Conservation (phyloP, 2,888 invertebrate genomes). For the Machimus rusticus region DNA sequence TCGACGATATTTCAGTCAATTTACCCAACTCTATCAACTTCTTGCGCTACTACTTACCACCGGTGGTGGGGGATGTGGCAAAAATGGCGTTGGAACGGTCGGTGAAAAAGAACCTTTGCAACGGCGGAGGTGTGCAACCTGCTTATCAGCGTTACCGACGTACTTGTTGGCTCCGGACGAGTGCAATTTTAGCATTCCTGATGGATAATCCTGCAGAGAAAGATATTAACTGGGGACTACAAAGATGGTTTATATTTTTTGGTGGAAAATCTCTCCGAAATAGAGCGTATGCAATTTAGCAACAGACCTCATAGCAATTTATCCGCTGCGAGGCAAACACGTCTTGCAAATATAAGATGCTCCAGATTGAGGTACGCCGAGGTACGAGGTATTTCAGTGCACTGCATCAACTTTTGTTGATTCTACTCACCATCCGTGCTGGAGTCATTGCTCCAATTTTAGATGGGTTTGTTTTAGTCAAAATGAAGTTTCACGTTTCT, state of each 20-base stretch:
- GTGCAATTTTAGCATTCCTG: neutral
- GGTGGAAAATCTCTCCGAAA: neutral
- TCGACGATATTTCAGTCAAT: slow-evolving; percentile 15
- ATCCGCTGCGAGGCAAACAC: neutral
- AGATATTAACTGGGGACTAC: neutral
- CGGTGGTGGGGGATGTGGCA: neutral
- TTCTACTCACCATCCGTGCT: neutral
- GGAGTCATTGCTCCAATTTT: neutral
- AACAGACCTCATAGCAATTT: neutral
- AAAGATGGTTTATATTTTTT: slow-evolving; percentile 5
- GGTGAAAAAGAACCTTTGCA: neutral
- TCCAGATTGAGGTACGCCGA: neutral
- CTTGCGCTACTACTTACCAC: neutral
- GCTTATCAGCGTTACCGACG: neutral
- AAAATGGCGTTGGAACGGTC: neutral
- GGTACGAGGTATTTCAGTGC: neutral
- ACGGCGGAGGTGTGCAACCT: neutral
- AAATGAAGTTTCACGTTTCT: neutral
- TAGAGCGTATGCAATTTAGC: neutral
- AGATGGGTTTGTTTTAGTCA: neutral
- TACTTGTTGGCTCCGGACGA: neutral
- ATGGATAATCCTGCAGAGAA: neutral
- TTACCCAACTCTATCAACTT: slow-evolving; percentile 24
- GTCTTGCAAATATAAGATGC: slow-evolving; percentile 8
- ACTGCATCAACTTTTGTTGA: neutral